A percentile compares a stretch with the other conserved stretches of the same genome.
Conservation (phyloP, 2,888 invertebrate species). For the Philaethria dido region DNA sequence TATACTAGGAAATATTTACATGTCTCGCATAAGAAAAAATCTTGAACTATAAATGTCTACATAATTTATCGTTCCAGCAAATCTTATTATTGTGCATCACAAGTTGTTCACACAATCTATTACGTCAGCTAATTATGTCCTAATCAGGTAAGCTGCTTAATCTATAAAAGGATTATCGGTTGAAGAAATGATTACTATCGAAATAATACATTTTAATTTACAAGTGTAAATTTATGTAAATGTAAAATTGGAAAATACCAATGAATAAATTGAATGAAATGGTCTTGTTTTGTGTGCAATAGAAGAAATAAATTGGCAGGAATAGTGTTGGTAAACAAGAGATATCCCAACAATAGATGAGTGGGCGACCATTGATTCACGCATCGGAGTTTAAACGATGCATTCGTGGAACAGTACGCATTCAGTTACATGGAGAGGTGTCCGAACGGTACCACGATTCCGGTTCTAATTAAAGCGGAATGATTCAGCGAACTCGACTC, state of each 20-base stretch:
- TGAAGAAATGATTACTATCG: constrained; percentile 13
- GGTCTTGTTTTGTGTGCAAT: background rate
- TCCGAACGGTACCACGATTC: constrained; percentile 69
- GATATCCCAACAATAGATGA: constrained; percentile 37
- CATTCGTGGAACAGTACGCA: constrained; percentile 66
- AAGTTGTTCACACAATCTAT: constrained; percentile 41
- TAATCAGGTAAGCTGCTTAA: constrained; percentile 42
- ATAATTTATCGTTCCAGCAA: constrained; percentile 13
- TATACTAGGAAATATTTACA: background rate
- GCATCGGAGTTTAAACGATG: constrained; percentile 56
- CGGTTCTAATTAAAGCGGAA: constrained; percentile 73
- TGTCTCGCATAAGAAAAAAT: background rate
- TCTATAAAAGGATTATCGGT: constrained; percentile 37
- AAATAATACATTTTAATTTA: background rate
- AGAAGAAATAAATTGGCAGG: constrained; percentile 23
- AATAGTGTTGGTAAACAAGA: constrained; percentile 36
- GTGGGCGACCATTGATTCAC: constrained; percentile 54
- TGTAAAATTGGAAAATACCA: background rate
- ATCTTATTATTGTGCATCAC: background rate
- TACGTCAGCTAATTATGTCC: constrained; percentile 42
- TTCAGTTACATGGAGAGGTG: constrained; percentile 61
- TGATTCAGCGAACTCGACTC: constrained; percentile 65
- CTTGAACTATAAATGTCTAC: background rate
- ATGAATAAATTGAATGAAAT: background rate
- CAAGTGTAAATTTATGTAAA: background rate